Base-by-base conservation (phyloP, 2,888 invertebrate genomes). In the Drosophila mettleri region DNA sequence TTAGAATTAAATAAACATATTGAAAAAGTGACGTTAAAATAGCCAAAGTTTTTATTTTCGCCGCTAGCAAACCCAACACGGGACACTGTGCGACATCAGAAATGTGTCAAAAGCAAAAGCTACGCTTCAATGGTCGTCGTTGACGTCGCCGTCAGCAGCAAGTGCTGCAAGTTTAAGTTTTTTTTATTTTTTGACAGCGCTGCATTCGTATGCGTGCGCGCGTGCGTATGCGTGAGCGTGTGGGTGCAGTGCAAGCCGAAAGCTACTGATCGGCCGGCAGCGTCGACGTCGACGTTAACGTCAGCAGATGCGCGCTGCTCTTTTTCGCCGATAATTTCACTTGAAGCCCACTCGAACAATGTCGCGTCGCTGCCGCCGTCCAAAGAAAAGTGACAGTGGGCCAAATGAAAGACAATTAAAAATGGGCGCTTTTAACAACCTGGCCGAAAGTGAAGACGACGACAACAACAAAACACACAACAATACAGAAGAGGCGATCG, bases 71-170 rank as follows among this genome's bases (percentile, higher is more conserved):
- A 49, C n/a, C 6, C n/a, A 34, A n/a, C 14, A 22, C 6, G n/a
- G 3, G 7, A n/a, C 49, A 49, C 49, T 22, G 49, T 49, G 34
- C 49, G 34, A 1, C 34, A 16, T 70, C 66, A 61, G 69, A 82
- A 72, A 78, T 81, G 80, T 86, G 81, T 81, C 87, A 86, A 84
- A 81, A 81, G 86, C 80, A 81, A 81, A 84, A 83, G 84, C 86
- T 74, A 65, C 67, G 81, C 86, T 77, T 80, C 55, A 69, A 59
- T 63, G 51, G 46, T 39, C 49, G 41, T 53, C 31, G 48, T 18
- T 20, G 7, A 8, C 54, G 41, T 20, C 24, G 43, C 4, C 22
- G 36, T 29, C 29, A 45, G 27, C 43, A 61, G 46, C 66, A 64
- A 71, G 43, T 62, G 60, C 77, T 55, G 68, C 60, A 73, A 12